phyloP scores from a whole-genome alignment of 2,113 vertebrate genomes.

The Myotis davidii region DNA sequence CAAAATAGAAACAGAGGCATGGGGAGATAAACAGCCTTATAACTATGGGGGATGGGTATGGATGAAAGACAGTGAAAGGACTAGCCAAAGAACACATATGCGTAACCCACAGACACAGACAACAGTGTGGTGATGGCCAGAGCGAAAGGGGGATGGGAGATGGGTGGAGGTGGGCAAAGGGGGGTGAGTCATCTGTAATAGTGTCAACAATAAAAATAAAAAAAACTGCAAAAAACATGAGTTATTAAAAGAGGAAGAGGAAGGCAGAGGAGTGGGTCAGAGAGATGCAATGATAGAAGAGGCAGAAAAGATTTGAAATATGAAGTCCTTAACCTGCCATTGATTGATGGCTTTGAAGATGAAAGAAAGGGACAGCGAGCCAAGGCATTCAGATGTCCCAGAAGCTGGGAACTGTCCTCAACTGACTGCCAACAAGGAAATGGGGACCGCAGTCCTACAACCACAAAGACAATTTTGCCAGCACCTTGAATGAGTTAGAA shows the following conservation, averaged over 20 bases:
- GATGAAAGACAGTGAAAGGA: too few species aligned
- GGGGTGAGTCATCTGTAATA: too few species aligned
- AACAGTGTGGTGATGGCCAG: too few species aligned
- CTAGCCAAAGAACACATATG: too few species aligned
- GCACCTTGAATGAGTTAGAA: not conserved
- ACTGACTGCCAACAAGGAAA: not conserved
- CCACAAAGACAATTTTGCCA: not conserved
- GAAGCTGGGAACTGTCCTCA: not conserved
- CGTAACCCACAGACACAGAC: too few species aligned
- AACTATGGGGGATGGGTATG: too few species aligned
- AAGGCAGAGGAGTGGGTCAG: not conserved
- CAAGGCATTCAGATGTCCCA: not conserved
- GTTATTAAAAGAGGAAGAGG: not conserved
- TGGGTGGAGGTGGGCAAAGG: too few species aligned
- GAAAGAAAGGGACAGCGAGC: not conserved
- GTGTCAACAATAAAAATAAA: too few species aligned
- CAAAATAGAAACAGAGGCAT: not conserved
- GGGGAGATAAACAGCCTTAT: too few species aligned
- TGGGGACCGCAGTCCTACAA: not conserved
- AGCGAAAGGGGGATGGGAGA: too few species aligned
- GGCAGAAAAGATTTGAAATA: not conserved
- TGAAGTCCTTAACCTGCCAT: not conserved
- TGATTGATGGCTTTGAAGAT: not conserved
- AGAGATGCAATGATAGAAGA: not conserved
- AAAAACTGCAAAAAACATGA: not conserved